phyloP scores from a whole-genome alignment of 1,140 invertebrate species.

The Cotesia glomerata region DNA sequence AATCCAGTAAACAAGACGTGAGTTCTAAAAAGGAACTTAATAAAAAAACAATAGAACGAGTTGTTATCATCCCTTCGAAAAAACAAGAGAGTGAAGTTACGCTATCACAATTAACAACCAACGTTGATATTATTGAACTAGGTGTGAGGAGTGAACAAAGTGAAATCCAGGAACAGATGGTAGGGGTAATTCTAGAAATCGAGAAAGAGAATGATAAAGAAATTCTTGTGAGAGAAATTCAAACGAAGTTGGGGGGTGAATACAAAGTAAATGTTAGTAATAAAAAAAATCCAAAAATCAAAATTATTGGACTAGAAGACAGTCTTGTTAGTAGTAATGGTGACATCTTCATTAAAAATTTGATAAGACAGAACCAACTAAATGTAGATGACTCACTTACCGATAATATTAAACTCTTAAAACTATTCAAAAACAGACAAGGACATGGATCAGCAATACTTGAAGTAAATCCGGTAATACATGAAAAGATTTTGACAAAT shows the following conservation, averaged over 20 bases:
- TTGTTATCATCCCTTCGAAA: not conserved
- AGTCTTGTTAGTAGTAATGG: too few relatives aligned
- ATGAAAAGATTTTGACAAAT: slow-evolving; percentile 11
- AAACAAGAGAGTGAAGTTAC: not conserved
- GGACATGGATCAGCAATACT: not conserved
- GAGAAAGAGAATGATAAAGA: not conserved
- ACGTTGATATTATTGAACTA: not conserved
- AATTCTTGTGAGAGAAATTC: not conserved
- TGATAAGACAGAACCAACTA: not conserved
- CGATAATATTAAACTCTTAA: not conserved
- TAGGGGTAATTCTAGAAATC: not conserved
- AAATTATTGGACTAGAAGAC: not conserved
- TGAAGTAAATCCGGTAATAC: slow-evolving; percentile 10
- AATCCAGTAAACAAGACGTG: too few relatives aligned
- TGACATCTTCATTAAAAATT: not conserved
- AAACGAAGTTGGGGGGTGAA: not conserved
- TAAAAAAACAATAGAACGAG: not conserved
- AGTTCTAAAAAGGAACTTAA: too few relatives aligned
- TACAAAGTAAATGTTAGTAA: not conserved
- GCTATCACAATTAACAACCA: not conserved
- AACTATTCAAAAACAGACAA: not conserved
- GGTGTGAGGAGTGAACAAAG: not conserved
- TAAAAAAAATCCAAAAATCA: not conserved
- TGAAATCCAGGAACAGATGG: not conserved
- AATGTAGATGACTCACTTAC: not conserved